Percentiles rank a stretch among this genome's conserved stretches.
These are phyloP conservation scores for Yponomeuta cagnagella DNA, from an alignment of 2,888 invertebrate genomes.

Conservation along the genomic window DNA sequence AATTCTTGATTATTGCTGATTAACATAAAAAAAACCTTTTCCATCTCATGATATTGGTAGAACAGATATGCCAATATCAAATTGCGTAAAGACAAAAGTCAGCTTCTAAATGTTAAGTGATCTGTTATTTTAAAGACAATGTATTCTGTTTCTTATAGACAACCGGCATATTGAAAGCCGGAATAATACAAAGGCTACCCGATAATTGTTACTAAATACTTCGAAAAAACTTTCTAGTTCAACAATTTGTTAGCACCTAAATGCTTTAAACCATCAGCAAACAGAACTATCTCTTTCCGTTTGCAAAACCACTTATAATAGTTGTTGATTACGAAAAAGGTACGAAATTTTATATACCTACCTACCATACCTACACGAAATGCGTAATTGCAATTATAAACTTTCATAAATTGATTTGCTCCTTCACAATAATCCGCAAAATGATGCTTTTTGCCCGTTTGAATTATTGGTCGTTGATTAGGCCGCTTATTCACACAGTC, in stretches of 20 bases:
- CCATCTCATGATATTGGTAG: too few species aligned
- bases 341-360: background rate
- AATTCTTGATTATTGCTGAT: slow-evolving; percentile 26
- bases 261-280: slow-evolving; percentile 17
- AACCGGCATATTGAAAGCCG: background rate
- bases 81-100: background rate
- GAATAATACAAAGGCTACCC: slow-evolving; percentile 36
- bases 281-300: background rate
- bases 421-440: background rate
- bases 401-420: background rate
- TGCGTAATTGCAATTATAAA: background rate
- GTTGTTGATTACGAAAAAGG: background rate
- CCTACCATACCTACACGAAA: background rate
- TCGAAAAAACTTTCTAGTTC: slow-evolving; percentile 47
- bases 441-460: background rate
- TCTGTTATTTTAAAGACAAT: background rate
- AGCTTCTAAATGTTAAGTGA: background rate
- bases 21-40: slow-evolving; percentile 35
- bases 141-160: background rate
- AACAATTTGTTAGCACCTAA: slow-evolving; percentile 41
- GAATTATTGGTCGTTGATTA: background rate
- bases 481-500: background rate
- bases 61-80: background rate
- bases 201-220: slow-evolving; percentile 46
- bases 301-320: background rate